Evolutionary conservation across 2,113 vertebrate genomes (phyloP).

Genomic region (Callocephalon fimbriatum): DNA sequence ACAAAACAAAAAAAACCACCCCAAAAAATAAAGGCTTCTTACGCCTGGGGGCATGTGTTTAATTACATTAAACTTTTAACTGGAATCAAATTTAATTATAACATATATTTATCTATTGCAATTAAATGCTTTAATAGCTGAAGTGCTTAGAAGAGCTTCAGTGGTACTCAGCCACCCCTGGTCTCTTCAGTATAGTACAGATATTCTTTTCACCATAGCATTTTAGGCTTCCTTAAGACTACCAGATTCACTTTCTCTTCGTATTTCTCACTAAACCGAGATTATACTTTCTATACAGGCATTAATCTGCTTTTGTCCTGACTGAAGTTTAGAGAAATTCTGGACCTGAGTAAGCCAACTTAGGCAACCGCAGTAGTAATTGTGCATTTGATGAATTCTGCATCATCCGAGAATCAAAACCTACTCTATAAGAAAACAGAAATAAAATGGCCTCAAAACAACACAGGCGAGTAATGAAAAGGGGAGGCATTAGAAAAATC

Average conservation of each 20-base stretch:
- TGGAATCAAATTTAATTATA: background rate
- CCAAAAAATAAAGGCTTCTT: background rate
- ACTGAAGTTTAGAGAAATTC: background rate
- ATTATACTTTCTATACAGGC: background rate
- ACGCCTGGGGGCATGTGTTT: background rate
- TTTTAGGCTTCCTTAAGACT: background rate
- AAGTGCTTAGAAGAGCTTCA: background rate
- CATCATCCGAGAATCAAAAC: background rate
- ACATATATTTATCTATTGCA: background rate
- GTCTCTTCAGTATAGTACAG: background rate
- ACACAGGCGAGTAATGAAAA: background rate
- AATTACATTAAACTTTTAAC: background rate
- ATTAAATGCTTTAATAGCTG: background rate
- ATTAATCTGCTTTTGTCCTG: background rate
- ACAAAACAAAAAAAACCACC: background rate
- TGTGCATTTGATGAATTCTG: background rate
- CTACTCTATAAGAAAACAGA: background rate
- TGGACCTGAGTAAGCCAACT: background rate
- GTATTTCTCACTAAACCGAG: background rate
- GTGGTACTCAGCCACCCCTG: background rate
- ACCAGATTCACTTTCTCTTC: background rate
- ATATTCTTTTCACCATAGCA: background rate
- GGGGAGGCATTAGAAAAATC: background rate
- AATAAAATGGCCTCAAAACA: conserved; percentile 11
- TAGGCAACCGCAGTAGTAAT: background rate